Evolutionary conservation across 2,888 invertebrate genomes (phyloP), one percentile per base, ranked within the genome.

Genomic region (Phyto melanocephala): DNA sequence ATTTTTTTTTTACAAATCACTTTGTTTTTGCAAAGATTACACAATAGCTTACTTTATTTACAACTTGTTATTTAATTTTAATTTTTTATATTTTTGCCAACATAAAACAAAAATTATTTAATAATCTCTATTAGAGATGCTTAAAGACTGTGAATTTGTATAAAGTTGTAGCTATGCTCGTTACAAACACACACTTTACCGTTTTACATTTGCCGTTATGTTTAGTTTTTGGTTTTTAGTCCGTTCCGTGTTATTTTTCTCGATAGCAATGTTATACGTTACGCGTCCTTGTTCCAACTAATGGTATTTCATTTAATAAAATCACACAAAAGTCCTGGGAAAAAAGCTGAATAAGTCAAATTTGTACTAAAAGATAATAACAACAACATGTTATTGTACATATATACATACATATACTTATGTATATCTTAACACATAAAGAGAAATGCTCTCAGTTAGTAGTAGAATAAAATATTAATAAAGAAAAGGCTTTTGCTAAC

Each of bases 271-370:
- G 82, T 60, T 75, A 79, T 82, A 87, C 89, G 88, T 86, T 87
- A 87, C 88, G 89, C 89, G 90, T 90, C 90, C 90, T 90, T 90
- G 88, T 90, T 90, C 85, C 87, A 89, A 90, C 90, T 90, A 87
- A 89, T 86, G 88, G 86, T 85, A 87, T 86, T 85, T 80, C 45
- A 79, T 81, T 80, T 77, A 79, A 85, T 83, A 75, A 85, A 83
- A 81, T 76, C 68, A 74, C 77, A 86, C 83, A 85, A 86, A 88
- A 87, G 88, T 90, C 90, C 90, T 90, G 90, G 90, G 89, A 87
- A 85, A 33, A 60, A 76, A 80, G 83, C 84, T 84, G 84, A 77
- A 81, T 80, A 65, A 52, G 63, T 45, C 45, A 45, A 70, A 62
- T 28, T 8, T 60, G 33, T 75, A 40, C 65, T 65, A 75, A 65